phyloP scores from a whole-genome alignment of 2,797 vertebrate genomes.

The Enoplosus armatus region DNA sequence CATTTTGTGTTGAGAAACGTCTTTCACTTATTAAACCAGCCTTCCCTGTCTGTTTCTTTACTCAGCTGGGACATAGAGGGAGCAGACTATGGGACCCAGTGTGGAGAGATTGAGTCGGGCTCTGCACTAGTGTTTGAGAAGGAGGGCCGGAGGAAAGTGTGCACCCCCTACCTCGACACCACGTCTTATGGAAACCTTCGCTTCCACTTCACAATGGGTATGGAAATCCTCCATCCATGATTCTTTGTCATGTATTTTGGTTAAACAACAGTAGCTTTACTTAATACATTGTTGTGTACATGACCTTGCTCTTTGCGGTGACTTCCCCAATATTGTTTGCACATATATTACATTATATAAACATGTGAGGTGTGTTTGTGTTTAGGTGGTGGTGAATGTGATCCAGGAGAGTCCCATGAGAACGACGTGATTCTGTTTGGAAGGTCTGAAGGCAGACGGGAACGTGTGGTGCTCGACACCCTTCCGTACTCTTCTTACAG shows the following conservation, averaged over 20 bases:
- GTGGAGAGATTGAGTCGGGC: constrained; percentile 95
- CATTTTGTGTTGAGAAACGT: neutral
- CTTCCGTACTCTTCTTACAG: constrained; percentile 94
- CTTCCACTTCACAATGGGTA: constrained; percentile 95
- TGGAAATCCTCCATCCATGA: constrained; percentile 2
- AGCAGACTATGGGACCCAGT: constrained; percentile 90
- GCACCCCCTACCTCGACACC: constrained; percentile 95
- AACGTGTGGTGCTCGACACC: constrained; percentile 89
- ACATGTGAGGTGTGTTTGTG: constrained; percentile 27
- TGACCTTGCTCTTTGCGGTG: neutral
- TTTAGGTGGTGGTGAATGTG: constrained; percentile 91
- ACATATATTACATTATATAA: neutral
- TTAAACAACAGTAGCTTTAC: constrained; percentile 1
- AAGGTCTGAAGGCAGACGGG: constrained; percentile 90
- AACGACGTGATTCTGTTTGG: constrained; percentile 92
- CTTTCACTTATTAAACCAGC: constrained; percentile 13
- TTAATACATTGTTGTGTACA: neutral
- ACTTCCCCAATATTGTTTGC: neutral
- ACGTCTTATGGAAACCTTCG: constrained; percentile 95
- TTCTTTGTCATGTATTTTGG: neutral
- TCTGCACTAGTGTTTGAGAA: constrained; percentile 92
- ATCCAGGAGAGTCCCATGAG: constrained; percentile 94
- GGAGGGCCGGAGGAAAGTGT: constrained; percentile 92
- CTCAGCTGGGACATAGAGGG: constrained; percentile 95
- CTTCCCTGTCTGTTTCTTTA: constrained; percentile 13